Base-by-base conservation (phyloP, 2,888 invertebrate genomes). In the Microctonus hyperodae region DNA sequence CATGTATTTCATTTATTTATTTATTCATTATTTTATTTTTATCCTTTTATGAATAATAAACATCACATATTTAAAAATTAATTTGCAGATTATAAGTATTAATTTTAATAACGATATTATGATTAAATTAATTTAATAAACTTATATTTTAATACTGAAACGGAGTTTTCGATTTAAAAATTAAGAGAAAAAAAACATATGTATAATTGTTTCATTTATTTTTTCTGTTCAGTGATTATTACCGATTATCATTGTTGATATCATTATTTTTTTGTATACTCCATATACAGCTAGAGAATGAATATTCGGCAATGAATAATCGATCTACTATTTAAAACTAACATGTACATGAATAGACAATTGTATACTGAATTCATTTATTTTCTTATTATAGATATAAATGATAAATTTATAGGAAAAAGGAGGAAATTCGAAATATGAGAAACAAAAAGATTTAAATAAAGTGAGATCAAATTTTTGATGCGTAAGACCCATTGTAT, bases 71-170 rank as follows among this genome's bases (percentile, higher is more conserved):
- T 44, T 7, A 2, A 37, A 37, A n/a, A 44, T 5, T 1, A 16
- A 44, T 44, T 7, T 1, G 37, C 60, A 60, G 33, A 69, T 61
- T 50, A n/a, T 44, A 6, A 44, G 0, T n/a, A 1, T 44, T 44
- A 16, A 16, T 44, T 4, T 9, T 44, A 16, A 44, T 44, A 7
- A 16, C 16, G 44, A 16, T 7, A 44, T 22, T 11, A 7, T 25
- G 1, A 11, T 53, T 53, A 53, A 53, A 53, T 25, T 53, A 53
- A 53, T 25, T 67, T 65, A 69, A 67, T 71, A 70, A 75, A 76
- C 70, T 76, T 74, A 74, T 73, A 73, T 65, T 64, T 76, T 79
- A 79, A 79, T 79, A 79, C 79, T 80, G 79, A 74, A 78, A 75
- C 75, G 75, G 73, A 76, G 73, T 69, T 69, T 65, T 50, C 72